Percentiles rank a stretch among this genome's conserved stretches.
phyloP scores from a whole-genome alignment of 2,113 vertebrate species.

The Urocynchramus pylzowi region DNA sequence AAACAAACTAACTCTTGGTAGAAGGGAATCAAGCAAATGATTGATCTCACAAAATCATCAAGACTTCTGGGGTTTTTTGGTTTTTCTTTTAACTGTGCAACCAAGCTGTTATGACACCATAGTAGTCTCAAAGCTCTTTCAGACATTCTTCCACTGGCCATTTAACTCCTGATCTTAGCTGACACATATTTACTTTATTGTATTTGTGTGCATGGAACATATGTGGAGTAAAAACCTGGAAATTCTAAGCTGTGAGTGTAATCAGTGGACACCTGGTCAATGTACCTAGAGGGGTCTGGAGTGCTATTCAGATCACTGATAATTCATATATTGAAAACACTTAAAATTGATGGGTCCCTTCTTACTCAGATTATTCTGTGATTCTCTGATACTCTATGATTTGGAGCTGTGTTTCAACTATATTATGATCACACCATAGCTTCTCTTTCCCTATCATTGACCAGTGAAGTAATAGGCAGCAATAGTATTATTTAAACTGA shows the following conservation, averaged over 20 bases:
- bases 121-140: not conserved
- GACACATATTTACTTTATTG: not conserved
- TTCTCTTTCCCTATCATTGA: not conserved
- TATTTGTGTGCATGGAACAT: not conserved
- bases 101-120: not conserved
- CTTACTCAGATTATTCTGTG: not conserved
- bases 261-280: not conserved
- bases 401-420: not conserved
- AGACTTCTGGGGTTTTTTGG: accelerated
- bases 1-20: not conserved
- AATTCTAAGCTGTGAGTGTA: not conserved
- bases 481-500: not conserved
- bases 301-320: not conserved
- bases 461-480: not conserved
- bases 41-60: not conserved
- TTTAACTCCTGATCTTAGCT: not conserved
- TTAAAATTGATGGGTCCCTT: not conserved
- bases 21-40: not conserved
- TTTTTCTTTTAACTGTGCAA: not conserved
- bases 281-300: not conserved
- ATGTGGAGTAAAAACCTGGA: not conserved
- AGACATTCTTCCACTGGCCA: not conserved
- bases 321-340: not conserved
- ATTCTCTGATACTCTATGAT: not conserved
- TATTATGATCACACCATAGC: accelerated